Percentiles rank a stretch among this genome's conserved stretches.
phyloP scores from a whole-genome alignment of 2,888 invertebrate genomes.

The Thereva nobilitata region DNA sequence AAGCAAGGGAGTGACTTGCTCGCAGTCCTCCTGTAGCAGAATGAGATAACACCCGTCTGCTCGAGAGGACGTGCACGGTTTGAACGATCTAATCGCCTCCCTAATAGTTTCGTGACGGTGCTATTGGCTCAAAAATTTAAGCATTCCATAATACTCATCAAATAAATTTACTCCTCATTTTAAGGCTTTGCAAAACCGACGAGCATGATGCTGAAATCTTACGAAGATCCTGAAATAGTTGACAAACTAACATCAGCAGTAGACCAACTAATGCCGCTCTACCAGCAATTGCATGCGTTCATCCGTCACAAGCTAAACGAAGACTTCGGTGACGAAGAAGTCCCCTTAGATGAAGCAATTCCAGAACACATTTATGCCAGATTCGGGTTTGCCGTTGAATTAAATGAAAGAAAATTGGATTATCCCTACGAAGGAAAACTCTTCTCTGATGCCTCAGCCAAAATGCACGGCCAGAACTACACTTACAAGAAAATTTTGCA shows the following conservation, averaged over 20 bases:
- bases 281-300: conserved; percentile 78
- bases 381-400: background rate
- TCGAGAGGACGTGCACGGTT: too few species aligned
- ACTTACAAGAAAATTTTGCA: conserved; percentile 2
- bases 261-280: conserved; percentile 72
- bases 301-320: conserved; percentile 69
- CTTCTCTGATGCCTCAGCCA: background rate
- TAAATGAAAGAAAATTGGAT: background rate
- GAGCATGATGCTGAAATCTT: conserved; percentile 67
- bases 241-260: conserved; percentile 65
- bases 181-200: conserved; percentile 67
- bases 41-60: too few species aligned
- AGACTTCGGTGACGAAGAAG: conserved; percentile 68
- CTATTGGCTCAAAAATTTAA: too few species aligned
- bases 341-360: conserved; percentile 68
- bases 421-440: conserved; percentile 1
- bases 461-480: conserved; percentile 9
- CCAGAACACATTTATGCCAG: conserved; percentile 73
- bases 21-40: too few species aligned
- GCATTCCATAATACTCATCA: too few species aligned
- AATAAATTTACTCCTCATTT: conserved; percentile 21
- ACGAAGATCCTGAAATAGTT: conserved; percentile 68
- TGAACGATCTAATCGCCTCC: too few species aligned
- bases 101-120: too few species aligned
- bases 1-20: too few species aligned